Percentiles rank a stretch among this genome's conserved stretches.
These are phyloP conservation scores for Lerema accius DNA, from an alignment of 1,140 invertebrate genomes.

Conservation along the genomic window DNA sequence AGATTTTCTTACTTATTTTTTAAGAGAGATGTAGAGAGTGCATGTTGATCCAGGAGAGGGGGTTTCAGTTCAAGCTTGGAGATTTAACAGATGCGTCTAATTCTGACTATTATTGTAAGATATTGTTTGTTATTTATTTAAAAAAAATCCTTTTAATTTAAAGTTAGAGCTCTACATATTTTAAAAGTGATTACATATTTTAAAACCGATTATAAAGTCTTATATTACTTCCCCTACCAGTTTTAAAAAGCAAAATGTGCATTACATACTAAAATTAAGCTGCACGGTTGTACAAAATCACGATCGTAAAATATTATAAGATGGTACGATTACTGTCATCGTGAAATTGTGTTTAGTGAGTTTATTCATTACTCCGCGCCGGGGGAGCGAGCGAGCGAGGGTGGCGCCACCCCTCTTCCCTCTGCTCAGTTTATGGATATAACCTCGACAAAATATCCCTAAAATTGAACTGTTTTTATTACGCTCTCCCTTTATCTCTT, in stretches of 20 bases:
- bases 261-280: conserved; percentile 24
- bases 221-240: not conserved
- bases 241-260: conserved; percentile 22
- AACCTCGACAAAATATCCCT: conserved; percentile 82
- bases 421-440: conserved; percentile 79
- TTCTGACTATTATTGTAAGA: too few relatives aligned
- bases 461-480: conserved; percentile 83
- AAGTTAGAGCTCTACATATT: too few relatives aligned
- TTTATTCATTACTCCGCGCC: conserved; percentile 79
- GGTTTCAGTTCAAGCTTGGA: too few relatives aligned
- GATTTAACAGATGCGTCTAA: too few relatives aligned
- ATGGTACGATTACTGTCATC: conserved; percentile 74
- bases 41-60: too few relatives aligned
- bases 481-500: conserved; percentile 79
- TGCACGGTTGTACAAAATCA: conserved; percentile 51
- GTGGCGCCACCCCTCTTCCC: conserved; percentile 47
- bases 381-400: conserved; percentile 41
- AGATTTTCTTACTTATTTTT: conserved; percentile 7
- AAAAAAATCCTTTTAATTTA: too few relatives aligned
- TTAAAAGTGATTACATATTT: too few relatives aligned
- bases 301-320: conserved; percentile 63
- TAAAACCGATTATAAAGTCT: too few relatives aligned
- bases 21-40: too few relatives aligned
- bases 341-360: conserved; percentile 75
- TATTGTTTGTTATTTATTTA: too few relatives aligned